phyloP scores from a whole-genome alignment of 2,113 vertebrate species.

The Eolophus roseicapilla region DNA sequence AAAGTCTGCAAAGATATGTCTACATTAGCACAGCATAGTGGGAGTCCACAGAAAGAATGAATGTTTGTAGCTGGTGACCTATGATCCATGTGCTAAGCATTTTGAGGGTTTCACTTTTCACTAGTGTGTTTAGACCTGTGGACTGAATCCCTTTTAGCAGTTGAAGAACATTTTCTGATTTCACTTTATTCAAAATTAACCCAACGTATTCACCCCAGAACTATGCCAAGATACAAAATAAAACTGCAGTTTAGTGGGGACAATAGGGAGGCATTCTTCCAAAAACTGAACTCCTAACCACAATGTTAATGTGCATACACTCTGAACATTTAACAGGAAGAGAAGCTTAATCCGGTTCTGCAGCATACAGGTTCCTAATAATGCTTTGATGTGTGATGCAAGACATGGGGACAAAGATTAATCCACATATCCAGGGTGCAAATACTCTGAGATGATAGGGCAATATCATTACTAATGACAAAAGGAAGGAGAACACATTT shows the following conservation, averaged over 20 bases:
- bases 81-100: neutral
- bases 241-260: neutral
- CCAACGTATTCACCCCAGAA: rapidly evolving
- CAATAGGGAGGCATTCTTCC: neutral
- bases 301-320: neutral
- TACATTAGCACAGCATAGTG: neutral
- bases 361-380: neutral
- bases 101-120: neutral
- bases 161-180: neutral
- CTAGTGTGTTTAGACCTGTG: neutral
- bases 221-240: neutral
- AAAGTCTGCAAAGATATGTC: neutral
- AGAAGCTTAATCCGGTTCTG: neutral
- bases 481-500: neutral
- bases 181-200: neutral
- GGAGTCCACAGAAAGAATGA: neutral
- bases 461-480: neutral
- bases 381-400: neutral
- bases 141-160: neutral
- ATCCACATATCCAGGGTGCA: neutral
- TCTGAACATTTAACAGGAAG: neutral
- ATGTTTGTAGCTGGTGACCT: neutral
- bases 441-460: neutral
- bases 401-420: neutral
- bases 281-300: neutral